Evolutionary conservation across 2,888 invertebrate genomes (phyloP).

Genomic region (Lepidocyrtinus sp.): DNA sequence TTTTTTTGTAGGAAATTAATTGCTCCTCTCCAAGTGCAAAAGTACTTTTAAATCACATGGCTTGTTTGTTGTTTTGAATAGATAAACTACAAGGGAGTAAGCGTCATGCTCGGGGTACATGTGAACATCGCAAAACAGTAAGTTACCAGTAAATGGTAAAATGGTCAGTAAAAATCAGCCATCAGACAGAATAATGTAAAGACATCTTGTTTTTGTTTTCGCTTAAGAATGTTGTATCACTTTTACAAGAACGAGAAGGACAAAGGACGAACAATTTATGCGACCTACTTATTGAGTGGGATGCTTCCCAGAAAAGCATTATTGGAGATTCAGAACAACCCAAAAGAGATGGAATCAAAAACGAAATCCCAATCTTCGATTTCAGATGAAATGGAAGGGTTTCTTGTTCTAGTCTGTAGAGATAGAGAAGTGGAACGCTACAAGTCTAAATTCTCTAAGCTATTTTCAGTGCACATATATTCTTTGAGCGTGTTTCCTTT

Average conservation of each 20-base stretch:
- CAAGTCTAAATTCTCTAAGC: conserved; percentile 71
- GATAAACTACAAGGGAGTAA: conserved; percentile 75
- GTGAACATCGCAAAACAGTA: conserved; percentile 74
- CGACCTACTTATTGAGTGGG: conserved; percentile 64
- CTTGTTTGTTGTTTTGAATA: conserved; percentile 67
- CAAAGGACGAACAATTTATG: conserved; percentile 52
- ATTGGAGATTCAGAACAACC: not conserved
- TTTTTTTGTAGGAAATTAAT: too few species aligned
- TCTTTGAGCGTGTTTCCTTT: conserved; percentile 70
- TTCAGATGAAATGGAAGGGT: conserved; percentile 28
- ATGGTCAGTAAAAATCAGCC: too few species aligned
- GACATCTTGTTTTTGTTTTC: too few species aligned
- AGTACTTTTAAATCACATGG: too few species aligned
- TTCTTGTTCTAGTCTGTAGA: conserved; percentile 72
- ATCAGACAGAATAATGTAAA: too few species aligned
- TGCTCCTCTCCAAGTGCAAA: too few species aligned
- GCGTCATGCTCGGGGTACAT: conserved; percentile 73
- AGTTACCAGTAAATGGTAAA: too few species aligned
- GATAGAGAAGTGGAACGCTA: conserved; percentile 71
- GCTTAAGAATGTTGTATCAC: conserved; percentile 64
- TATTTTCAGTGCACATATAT: conserved; percentile 73
- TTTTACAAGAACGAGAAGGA: conserved; percentile 53
- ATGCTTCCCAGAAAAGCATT: conserved; percentile 29
- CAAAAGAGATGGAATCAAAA: too few species aligned
- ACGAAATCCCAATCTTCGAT: conserved; percentile 5